Evolutionary conservation across 2,113 vertebrate species (phyloP).

Genomic region (Rana temporaria): DNA sequence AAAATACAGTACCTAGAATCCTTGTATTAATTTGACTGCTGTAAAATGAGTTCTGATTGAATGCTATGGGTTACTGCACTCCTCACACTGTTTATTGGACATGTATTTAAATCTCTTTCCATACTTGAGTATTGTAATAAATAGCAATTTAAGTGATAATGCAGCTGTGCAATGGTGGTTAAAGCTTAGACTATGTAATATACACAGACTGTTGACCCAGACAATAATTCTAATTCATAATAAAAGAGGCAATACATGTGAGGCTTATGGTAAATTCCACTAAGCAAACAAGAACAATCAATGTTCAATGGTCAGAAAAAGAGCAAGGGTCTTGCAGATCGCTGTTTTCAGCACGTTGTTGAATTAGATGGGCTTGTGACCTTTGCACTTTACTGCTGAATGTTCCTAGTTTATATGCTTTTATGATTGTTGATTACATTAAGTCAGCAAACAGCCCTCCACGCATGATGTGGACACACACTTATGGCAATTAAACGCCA

Average conservation of each 20-base stretch:
- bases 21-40: no score
- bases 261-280: constrained; percentile 73
- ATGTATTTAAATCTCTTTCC: no score
- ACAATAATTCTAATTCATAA: constrained; percentile 44
- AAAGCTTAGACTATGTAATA: constrained; percentile 4
- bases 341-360: constrained; percentile 68
- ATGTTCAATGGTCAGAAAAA: constrained; percentile 66
- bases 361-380: constrained; percentile 63
- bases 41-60: no score
- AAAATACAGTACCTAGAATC: no score
- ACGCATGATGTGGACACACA: constrained; percentile 45
- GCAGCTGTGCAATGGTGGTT: not conserved
- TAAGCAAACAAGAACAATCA: constrained; percentile 71
- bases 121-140: no score
- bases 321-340: constrained; percentile 75
- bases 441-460: constrained; percentile 60
- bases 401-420: constrained; percentile 65
- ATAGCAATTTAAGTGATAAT: no score
- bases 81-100: no score
- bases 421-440: constrained; percentile 73
- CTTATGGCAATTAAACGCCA: constrained; percentile 38
- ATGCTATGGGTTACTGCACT: no score
- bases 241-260: constrained; percentile 68
- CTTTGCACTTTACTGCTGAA: constrained; percentile 61
- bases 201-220: constrained; percentile 20